A percentile compares a stretch with the other conserved stretches of the same genome.
Evolutionary conservation across 2,113 vertebrate species (phyloP).

Genomic region (Carlito syrichta): DNA sequence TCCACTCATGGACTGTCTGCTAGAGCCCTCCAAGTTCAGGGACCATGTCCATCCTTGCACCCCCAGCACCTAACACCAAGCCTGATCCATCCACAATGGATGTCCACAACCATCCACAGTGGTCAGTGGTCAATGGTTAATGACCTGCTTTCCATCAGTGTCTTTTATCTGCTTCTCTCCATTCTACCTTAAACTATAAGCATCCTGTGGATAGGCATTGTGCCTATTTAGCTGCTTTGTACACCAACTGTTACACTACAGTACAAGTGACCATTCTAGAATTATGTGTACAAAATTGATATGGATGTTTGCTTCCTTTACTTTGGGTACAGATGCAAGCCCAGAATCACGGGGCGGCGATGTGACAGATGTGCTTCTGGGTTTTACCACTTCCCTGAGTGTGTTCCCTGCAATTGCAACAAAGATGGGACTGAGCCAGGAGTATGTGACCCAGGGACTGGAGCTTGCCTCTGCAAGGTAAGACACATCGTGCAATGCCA

Average conservation of each 20-base stretch:
- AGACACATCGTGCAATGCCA: constrained; percentile 25
- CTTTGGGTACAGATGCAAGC: constrained; percentile 87
- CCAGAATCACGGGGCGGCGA: constrained; percentile 86
- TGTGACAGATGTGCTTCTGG: constrained; percentile 91
- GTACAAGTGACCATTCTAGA: not conserved
- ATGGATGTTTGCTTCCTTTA: not conserved
- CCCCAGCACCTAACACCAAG: not conserved
- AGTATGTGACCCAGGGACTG: constrained; percentile 89
- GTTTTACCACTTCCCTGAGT: constrained; percentile 89
- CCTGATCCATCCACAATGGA: not conserved
- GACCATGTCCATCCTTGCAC: accelerated
- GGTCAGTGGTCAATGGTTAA: not conserved
- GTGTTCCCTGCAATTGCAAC: constrained; percentile 88
- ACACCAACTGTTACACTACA: accelerated
- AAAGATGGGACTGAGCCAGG: constrained; percentile 83
- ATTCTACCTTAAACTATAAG: not conserved
- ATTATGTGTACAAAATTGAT: not conserved
- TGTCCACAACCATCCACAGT: not conserved
- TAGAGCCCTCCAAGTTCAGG: not conserved
- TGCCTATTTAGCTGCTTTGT: not conserved
- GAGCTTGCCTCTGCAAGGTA: constrained; percentile 95
- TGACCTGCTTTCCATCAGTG: not conserved
- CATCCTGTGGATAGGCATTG: too few species aligned
- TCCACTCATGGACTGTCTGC: not conserved
- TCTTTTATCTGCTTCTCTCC: too few species aligned